Percentiles rank a stretch among this genome's conserved stretches.
phyloP scores from a whole-genome alignment of 2,113 vertebrate genomes.

The Psittacara wagleri region DNA sequence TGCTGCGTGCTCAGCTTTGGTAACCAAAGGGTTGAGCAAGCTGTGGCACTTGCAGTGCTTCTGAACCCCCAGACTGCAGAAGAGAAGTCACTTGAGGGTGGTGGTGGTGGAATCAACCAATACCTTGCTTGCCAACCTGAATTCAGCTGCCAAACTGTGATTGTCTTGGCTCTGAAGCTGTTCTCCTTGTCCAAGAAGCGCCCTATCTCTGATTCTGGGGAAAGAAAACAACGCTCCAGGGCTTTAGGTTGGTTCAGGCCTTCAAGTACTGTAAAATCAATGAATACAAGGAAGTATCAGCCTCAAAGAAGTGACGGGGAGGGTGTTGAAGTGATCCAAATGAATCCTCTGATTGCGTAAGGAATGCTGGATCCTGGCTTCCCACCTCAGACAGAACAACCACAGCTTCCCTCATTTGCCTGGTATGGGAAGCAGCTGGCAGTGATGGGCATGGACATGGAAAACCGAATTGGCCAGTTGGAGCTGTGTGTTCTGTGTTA shows the following conservation, averaged over 20 bases:
- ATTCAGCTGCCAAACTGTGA: neutral
- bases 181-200: neutral
- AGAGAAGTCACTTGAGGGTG: neutral
- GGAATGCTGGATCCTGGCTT: neutral
- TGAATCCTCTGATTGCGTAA: neutral
- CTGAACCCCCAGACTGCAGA: neutral
- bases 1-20: neutral
- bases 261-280: neutral
- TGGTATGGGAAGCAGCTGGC: neutral
- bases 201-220: neutral
- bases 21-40: neutral
- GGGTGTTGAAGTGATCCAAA: neutral
- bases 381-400: neutral
- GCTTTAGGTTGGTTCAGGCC: neutral
- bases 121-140: neutral
- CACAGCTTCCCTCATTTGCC: neutral
- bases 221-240: neutral
- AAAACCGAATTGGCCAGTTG: rapidly evolving
- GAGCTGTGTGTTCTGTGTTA: neutral
- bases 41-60: neutral
- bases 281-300: neutral
- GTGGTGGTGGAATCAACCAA: neutral
- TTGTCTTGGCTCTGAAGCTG: neutral
- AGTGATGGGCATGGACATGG: neutral
- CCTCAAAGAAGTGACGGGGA: neutral